phyloP scores from a whole-genome alignment of 92 coral and sea anemone species.

The Phenganax marumi region DNA sequence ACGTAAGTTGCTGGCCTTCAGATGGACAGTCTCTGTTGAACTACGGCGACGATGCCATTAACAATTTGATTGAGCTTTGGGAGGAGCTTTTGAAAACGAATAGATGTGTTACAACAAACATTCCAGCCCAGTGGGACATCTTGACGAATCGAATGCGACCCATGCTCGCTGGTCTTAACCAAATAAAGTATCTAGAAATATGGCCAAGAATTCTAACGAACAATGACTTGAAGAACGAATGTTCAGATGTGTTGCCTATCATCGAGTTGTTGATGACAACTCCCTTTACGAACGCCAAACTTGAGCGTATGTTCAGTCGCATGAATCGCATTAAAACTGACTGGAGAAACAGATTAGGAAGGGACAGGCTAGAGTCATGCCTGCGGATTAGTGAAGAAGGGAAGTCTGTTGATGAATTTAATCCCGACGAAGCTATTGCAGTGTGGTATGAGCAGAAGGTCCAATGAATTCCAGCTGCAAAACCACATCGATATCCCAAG shows the following conservation, averaged over 20 bases:
- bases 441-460: constrained; percentile 24
- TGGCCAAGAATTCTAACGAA: constrained; percentile 28
- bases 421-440: constrained; percentile 13
- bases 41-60: constrained; percentile 2
- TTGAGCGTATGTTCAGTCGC: constrained; percentile 41
- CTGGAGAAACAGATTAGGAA: constrained; percentile 41
- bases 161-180: constrained; percentile 28
- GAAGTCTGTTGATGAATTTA: constrained; percentile 23
- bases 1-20: constrained; percentile 14
- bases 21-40: neutral
- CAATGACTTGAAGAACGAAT: constrained; percentile 31
- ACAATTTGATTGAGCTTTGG: constrained; percentile 19
- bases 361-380: constrained; percentile 44
- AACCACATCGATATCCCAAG: constrained; percentile 20
- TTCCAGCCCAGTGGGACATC: constrained; percentile 45
- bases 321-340: constrained; percentile 45
- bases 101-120: constrained; percentile 5
- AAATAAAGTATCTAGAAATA: constrained; percentile 15
- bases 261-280: constrained; percentile 34
- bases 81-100: constrained; percentile 22
- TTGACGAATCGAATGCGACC: constrained; percentile 42
- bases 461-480: constrained; percentile 19
- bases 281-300: constrained; percentile 36
- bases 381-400: constrained; percentile 46
- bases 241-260: constrained; percentile 42